Evolutionary conservation across 2,113 vertebrate genomes (phyloP).

Genomic region (Leucoraja erinaceus): DNA sequence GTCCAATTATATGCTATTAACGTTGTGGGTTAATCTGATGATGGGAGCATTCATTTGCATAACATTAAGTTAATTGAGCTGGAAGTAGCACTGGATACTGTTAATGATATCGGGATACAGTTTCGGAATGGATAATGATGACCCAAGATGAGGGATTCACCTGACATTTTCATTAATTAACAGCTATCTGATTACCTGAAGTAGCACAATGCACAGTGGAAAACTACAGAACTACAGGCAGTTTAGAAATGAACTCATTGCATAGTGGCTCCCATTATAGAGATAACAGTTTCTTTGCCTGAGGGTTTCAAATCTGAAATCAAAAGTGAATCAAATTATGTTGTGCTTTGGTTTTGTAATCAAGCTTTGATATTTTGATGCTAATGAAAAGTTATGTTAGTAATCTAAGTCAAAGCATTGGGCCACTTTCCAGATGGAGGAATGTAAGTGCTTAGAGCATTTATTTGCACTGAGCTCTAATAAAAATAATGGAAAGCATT

Average conservation of each 20-base stretch:
- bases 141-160: conserved; percentile 72
- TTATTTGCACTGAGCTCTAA: not conserved
- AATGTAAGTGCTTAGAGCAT: not conserved
- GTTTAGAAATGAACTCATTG: conserved; percentile 25
- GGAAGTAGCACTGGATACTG: conserved; percentile 61
- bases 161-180: conserved; percentile 95
- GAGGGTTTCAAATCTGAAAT: conserved; percentile 3
- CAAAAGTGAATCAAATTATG: not conserved
- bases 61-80: conserved; percentile 95
- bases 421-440: not conserved
- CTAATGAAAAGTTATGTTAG: not conserved
- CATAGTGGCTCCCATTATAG: not conserved
- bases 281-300: not conserved
- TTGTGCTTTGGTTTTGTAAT: not conserved
- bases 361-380: not conserved
- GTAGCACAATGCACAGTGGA: conserved; percentile 42
- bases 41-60: conserved; percentile 89
- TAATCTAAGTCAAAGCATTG: not conserved
- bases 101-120: conserved; percentile 66
- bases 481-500: not conserved
- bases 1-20: conserved; percentile 95
- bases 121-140: conserved; percentile 81
- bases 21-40: conserved; percentile 74
- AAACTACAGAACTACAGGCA: not conserved
- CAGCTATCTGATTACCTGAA: conserved; percentile 78